Percentiles rank a stretch among this genome's conserved stretches.
phyloP scores from a whole-genome alignment of 2,113 vertebrate species.

The Phaethornis superciliosus region DNA sequence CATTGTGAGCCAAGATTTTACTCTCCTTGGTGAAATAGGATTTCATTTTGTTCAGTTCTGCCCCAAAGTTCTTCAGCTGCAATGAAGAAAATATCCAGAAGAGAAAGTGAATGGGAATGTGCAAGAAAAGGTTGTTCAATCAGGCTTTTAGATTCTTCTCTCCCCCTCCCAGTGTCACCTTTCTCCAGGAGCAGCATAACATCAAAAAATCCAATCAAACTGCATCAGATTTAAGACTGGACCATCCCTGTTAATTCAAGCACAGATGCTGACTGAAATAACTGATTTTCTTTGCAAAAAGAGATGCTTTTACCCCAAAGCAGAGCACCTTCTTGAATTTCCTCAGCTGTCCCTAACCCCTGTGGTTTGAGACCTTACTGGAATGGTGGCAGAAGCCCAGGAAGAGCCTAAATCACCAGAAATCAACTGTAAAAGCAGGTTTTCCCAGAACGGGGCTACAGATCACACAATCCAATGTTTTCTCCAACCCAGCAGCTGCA shows the following conservation, averaged over 20 bases:
- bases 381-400: background rate
- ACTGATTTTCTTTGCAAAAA: background rate
- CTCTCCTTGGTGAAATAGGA: slow-evolving; percentile 78
- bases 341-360: too few relatives aligned
- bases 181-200: background rate
- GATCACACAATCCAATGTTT: background rate
- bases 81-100: background rate
- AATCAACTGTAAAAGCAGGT: background rate
- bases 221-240: too few relatives aligned
- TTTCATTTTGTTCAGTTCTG: slow-evolving; percentile 81
- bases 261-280: background rate
- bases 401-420: background rate
- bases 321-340: background rate
- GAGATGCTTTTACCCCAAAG: background rate
- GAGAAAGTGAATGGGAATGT: background rate
- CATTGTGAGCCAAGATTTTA: slow-evolving; percentile 78
- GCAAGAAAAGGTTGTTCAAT: background rate
- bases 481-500: background rate
- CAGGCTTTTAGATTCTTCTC: background rate
- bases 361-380: too few relatives aligned
- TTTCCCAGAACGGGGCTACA: background rate
- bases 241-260: background rate
- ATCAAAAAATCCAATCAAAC: background rate
- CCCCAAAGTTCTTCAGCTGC: slow-evolving; percentile 78
- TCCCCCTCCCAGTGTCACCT: background rate